Base-by-base conservation (phyloP, 2,113 vertebrate genomes). In the Delphinapterus leucas region DNA sequence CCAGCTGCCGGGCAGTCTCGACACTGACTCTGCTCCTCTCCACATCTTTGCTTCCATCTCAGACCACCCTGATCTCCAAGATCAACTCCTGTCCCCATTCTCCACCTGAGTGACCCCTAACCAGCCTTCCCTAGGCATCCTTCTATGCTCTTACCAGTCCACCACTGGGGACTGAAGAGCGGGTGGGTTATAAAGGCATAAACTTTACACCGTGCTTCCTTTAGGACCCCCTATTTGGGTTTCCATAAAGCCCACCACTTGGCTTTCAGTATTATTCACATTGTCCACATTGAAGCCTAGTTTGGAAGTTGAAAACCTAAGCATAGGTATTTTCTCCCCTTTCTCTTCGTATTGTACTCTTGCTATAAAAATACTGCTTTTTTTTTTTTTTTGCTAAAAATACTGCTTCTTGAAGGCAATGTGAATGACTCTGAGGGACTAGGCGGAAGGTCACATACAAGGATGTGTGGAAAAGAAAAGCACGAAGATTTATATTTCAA, bases 401-500 rank as follows among this genome's bases (percentile, higher is more conserved):
- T 21, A 88, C 17, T 41, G 60, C 41, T 81, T 88, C 67, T 73
- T 86, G 10, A 70, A 83, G 25, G 55, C 10, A 33, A 23, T 1
- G 11, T 67, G 70, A 93, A 58, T n/a, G 28, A 9, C 28, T 73
- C 87, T 73, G 88, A 49, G 71, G 85, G 68, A 96, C 31, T 13
- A 55, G 58, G 71, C 21, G 1, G 13, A 49, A 9, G 58, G 65
- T 36, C 58, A 88, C 81, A 13, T 60, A 80, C 10, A 31, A 96
- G 86, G 60, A 91, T 68, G 68, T 77, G 5, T n/a, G 25, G 44
- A 49, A 87, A 82, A 96, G 61, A 73, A 83, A 95, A n/a, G 36
- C 70, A 79, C 49, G 90, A 90, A 91, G 77, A 71, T 65, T 93
- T 93, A 20, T 85, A 85, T 96, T 91, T 96, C 71, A 77, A 33